Evolutionary conservation across 2,888 invertebrate genomes (phyloP).

Genomic region (Aphodius granarius): DNA sequence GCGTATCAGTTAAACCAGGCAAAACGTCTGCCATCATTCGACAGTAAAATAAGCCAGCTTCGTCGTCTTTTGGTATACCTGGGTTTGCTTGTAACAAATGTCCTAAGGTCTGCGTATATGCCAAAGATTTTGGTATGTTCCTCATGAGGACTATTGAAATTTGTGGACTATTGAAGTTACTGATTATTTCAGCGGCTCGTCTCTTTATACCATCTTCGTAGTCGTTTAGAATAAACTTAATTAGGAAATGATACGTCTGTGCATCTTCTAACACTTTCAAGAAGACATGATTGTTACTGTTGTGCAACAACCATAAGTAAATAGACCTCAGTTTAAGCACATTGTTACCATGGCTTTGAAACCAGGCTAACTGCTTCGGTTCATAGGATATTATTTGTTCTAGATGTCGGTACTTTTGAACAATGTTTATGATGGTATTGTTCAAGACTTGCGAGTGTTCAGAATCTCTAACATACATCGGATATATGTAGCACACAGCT

Average conservation of each 20-base stretch:
- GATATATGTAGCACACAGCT: slow-evolving; percentile 16
- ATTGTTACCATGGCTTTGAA: slow-evolving; percentile 1
- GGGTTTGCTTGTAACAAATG: slow-evolving; percentile 10
- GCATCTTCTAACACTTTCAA: slow-evolving; percentile 3
- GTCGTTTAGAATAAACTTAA: neutral
- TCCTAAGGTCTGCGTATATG: neutral
- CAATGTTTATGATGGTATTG: slow-evolving; percentile 14
- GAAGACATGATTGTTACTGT: neutral
- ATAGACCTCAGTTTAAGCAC: slow-evolving; percentile 2
- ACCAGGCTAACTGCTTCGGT: slow-evolving; percentile 12
- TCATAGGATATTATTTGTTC: slow-evolving; percentile 1
- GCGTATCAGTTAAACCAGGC: neutral
- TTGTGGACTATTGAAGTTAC: neutral
- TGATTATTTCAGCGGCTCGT: slow-evolving; percentile 11
- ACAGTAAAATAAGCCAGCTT: slow-evolving; percentile 10
- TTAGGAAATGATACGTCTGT: neutral
- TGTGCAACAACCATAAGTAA: slow-evolving; percentile 2
- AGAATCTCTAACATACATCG: neutral
- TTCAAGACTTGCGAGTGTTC: neutral
- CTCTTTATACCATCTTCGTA: neutral
- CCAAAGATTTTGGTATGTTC: neutral
- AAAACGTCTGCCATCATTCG: slow-evolving; percentile 7
- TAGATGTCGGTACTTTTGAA: neutral
- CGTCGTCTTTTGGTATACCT: neutral
- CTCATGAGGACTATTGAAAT: neutral